A percentile compares a stretch with the other conserved stretches of the same genome.
Conservation (phyloP, 2,113 vertebrate genomes). For the Hirundichthys speculiger region DNA sequence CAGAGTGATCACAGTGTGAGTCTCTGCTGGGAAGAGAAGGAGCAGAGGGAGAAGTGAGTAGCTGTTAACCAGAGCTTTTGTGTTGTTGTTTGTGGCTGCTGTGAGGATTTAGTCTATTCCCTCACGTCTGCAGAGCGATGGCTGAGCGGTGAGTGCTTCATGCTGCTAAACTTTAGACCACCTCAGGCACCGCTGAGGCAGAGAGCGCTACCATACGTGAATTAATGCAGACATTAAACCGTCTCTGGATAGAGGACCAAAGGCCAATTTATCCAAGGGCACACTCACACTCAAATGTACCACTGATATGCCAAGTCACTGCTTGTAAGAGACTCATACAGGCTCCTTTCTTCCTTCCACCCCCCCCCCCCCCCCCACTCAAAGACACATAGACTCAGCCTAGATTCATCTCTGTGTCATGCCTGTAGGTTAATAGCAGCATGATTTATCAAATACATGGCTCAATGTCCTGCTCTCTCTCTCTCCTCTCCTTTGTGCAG, state of each 20-base stretch:
- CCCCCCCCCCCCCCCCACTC: conserved; percentile 23
- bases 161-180: conserved; percentile 35
- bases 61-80: conserved; percentile 22
- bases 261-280: conserved; percentile 52
- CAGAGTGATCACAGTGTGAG: conserved; percentile 50
- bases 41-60: conserved; percentile 11
- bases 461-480: conserved; percentile 35
- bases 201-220: conserved; percentile 24
- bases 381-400: conserved; percentile 16
- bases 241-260: conserved; percentile 9
- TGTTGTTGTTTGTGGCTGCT: conserved; percentile 35
- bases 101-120: conserved; percentile 31
- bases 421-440: conserved; percentile 59
- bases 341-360: conserved; percentile 9
- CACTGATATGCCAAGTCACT: conserved; percentile 65
- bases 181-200: conserved; percentile 48
- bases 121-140: conserved; percentile 50
- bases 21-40: conserved; percentile 17
- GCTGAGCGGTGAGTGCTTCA: conserved; percentile 41
- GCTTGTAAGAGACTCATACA: conserved; percentile 32
- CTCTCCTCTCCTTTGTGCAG: conserved; percentile 11
- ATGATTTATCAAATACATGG: conserved; percentile 64
- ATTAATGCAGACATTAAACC: conserved; percentile 52
- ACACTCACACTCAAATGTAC: conserved; percentile 19
- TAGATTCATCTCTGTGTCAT: conserved; percentile 37